Conservation (phyloP, 2,113 vertebrate species). For the human (Homo sapiens) region DNA sequence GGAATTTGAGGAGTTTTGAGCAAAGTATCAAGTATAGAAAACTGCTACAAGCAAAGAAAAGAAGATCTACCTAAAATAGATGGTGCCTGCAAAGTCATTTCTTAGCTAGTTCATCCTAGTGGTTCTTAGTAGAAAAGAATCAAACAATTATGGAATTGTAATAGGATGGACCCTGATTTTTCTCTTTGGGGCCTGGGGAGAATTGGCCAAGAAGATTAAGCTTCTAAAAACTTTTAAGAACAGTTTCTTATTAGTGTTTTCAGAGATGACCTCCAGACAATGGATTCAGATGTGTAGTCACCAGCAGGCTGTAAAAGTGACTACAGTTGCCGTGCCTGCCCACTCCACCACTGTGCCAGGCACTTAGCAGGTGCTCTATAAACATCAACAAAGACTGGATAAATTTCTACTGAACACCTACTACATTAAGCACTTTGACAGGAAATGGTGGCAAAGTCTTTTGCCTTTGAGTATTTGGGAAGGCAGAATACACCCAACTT, state of each 20-base stretch:
- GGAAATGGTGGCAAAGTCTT: not conserved
- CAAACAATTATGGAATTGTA: not conserved
- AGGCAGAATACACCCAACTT: not conserved
- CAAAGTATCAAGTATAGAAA: slow-evolving; percentile 2
- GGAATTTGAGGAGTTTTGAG: slow-evolving; percentile 19
- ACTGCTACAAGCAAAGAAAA: not conserved
- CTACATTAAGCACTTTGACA: not conserved
- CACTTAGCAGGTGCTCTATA: not conserved
- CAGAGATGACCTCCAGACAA: not conserved
- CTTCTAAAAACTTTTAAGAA: not conserved
- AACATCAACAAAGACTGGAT: not conserved
- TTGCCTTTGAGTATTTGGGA: not conserved
- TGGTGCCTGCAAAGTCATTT: not conserved
- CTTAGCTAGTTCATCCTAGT: not conserved
- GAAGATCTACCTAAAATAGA: not conserved
- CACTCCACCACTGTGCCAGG: not conserved
- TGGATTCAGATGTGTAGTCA: not conserved
- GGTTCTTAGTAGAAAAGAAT: slow-evolving; percentile 7
- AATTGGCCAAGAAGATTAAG: not conserved
- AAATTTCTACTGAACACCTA: not conserved
- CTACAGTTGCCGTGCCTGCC: no score
- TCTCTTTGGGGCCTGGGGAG: not conserved
- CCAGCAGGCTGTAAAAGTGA: not conserved
- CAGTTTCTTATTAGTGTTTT: not conserved
- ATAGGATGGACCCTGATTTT: not conserved